phyloP scores from a whole-genome alignment of 1,140 invertebrate species.

The Cotesia vestalis region DNA sequence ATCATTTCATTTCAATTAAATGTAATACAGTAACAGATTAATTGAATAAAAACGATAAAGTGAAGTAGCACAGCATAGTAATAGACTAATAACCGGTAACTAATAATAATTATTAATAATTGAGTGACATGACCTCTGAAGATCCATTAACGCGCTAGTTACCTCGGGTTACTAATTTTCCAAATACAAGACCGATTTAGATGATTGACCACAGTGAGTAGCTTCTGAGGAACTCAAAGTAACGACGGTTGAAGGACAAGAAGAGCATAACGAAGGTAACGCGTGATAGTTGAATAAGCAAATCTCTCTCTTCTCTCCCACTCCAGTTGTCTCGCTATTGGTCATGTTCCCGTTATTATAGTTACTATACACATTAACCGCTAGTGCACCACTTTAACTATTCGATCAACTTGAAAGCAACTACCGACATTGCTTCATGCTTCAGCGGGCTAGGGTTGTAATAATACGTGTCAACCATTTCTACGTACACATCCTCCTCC shows the following conservation, averaged over 20 bases:
- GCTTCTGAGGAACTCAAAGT: slow-evolving; percentile 15
- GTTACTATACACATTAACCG: slow-evolving; percentile 17
- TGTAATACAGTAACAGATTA: no score
- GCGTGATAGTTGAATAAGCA: slow-evolving; percentile 31
- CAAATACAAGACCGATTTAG: slow-evolving; percentile 5
- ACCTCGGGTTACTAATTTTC: slow-evolving; percentile 31
- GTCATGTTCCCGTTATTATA: no score
- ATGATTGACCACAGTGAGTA: slow-evolving; percentile 16
- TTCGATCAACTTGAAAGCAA: slow-evolving; percentile 34
- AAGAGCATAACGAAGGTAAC: slow-evolving; percentile 29
- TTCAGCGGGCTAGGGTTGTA: neutral
- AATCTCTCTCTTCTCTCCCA: slow-evolving; percentile 16
- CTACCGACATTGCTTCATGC: slow-evolving; percentile 23
- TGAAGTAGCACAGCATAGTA: no score
- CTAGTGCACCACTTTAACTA: slow-evolving; percentile 21
- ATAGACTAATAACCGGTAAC: no score
- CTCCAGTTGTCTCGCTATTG: neutral
- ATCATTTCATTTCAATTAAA: no score
- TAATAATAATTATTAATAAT: neutral
- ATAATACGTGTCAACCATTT: neutral
- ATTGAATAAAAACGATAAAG: no score
- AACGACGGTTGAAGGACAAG: neutral
- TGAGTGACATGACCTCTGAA: neutral
- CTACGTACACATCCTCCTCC: slow-evolving; percentile 3
- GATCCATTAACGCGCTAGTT: slow-evolving; percentile 18